These are phyloP conservation scores for Bombyx mori DNA, from an alignment of 1,140 invertebrate genomes.

Conservation along the genomic window ASM3026992v2 NC_085127.1:5061501-5062000, in stretches of 20 bases:
- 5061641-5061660: too few relatives aligned
- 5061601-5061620: too few relatives aligned
- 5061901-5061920: constrained; percentile 8
- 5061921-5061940: not conserved
- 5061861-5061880: constrained; percentile 4
- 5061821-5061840: constrained; percentile 11
- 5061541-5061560: too few relatives aligned
- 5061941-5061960: too few relatives aligned
- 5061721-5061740: constrained; percentile 16
- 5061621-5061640: too few relatives aligned
- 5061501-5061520: too few relatives aligned
- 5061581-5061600: too few relatives aligned
- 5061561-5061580: too few relatives aligned
- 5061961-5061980: too few relatives aligned
- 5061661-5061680: too few relatives aligned
- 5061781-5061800: constrained; percentile 13
- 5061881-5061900: constrained; percentile 1
- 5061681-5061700: not conserved
- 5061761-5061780: constrained; percentile 22
- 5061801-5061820: constrained; percentile 18
- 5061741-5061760: constrained; percentile 22
- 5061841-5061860: constrained; percentile 4
- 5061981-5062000: too few relatives aligned
- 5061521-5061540: too few relatives aligned
- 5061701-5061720: not conserved